These are phyloP conservation scores for Pterocles burchelli DNA, from an alignment of 2,113 vertebrate genomes.

Conservation along the genomic window DNA sequence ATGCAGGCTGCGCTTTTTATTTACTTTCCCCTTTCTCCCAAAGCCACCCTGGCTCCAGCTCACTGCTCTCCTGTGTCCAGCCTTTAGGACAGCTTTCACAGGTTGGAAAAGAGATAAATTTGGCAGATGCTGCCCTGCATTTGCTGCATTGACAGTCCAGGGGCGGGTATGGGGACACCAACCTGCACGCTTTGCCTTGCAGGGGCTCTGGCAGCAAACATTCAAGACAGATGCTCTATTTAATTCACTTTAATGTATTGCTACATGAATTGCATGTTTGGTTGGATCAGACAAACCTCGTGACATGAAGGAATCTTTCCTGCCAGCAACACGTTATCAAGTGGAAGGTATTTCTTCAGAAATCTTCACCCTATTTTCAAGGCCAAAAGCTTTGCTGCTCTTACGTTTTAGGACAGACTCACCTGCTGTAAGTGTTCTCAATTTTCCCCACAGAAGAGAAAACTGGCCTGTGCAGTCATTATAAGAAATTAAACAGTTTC, in stretches of 20 bases:
- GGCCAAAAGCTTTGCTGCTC: background rate
- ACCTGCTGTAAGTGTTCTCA: background rate
- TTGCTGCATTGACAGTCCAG: rapidly evolving
- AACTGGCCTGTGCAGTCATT: background rate
- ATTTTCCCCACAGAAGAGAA: background rate
- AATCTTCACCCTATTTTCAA: background rate
- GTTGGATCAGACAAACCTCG: background rate
- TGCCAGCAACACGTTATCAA: background rate
- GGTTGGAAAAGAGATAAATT: background rate
- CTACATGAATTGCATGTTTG: background rate
- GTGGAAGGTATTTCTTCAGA: background rate
- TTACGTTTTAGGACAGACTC: background rate
- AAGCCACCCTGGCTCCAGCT: background rate
- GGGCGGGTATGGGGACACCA: background rate
- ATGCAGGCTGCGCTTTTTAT: background rate
- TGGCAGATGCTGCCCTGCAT: rapidly evolving
- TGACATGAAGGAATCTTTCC: background rate
- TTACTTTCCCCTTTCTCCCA: conserved; percentile 2
- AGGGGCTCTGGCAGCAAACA: background rate
- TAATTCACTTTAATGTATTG: background rate
- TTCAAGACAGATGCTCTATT: rapidly evolving
- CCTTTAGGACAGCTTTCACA: background rate
- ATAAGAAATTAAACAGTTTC: conserved; percentile 7
- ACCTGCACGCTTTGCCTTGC: background rate
- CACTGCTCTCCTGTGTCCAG: background rate